Base-by-base conservation (phyloP, 2,113 vertebrate species). In the Aegypius monachus region DNA sequence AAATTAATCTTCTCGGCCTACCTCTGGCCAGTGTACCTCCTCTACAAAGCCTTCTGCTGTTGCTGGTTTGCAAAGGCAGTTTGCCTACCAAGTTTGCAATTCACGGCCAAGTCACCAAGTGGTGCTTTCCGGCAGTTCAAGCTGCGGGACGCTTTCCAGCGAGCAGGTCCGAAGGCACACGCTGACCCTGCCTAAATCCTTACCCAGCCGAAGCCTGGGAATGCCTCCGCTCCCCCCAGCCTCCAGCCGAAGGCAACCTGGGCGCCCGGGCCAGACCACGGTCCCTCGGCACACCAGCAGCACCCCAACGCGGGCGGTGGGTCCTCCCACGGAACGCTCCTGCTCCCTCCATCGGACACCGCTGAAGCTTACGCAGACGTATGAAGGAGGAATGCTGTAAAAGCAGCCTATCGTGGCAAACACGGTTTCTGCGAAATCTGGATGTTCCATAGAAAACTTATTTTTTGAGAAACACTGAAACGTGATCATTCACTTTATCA, bases 241-340 rank as follows among this genome's bases (percentile, higher is more conserved):
- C 13, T 61, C 31, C 22, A 32, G 4, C 12, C 45, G 45, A 78
- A 68, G 45, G 25, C 31, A 65, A 21, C 8, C 23, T 52, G 36
- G 16, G 26, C 18, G 27, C 40, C 5, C 3, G 1, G 16, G 11
- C 15, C 38, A 18, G 36, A 36, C 45, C 9, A 11, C 1, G 1
- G 7, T 42, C 21, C 61, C 18, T 43, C 32, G 62, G 16, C 34
- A 12, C 16, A 25, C 4, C 82, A 53, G 61, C 50, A 74, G 40
- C 36, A 25, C 26, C 13, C 20, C 27, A 83, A 3, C 7, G 25
- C 59, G n/a, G 52, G 19, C 61, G 47, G 20, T 22, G 20, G 6
- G 22, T 55, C 53, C n/a, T 7, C 45, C 29, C 31, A 66, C 27
- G 18, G 27, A 84, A 14, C 0, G 3, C 4, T 66, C 32, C 10